Percentiles rank a stretch among this genome's conserved stretches.
Conservation (phyloP, 2,797 vertebrate species). For the Mallotus villosus region DNA sequence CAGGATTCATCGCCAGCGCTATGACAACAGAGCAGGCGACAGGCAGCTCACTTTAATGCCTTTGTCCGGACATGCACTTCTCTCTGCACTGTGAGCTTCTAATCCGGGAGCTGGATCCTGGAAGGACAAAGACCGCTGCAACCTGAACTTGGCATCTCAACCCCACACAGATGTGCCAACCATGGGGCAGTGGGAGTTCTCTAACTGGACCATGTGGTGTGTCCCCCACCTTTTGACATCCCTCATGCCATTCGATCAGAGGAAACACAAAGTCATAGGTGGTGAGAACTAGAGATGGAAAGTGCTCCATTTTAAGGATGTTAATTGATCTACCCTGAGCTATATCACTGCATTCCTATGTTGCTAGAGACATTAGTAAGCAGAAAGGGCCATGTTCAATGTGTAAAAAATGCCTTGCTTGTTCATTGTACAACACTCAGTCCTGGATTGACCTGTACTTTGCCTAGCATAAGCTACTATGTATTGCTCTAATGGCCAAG, state of each 20-base stretch:
- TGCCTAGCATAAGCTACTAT: too few species aligned
- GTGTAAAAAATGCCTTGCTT: background rate
- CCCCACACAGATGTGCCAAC: constrained; percentile 22
- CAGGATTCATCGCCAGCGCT: constrained; percentile 50
- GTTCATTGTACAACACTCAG: background rate
- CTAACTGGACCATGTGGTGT: background rate
- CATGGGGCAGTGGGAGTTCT: background rate
- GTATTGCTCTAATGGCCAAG: too few species aligned
- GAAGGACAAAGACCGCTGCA: constrained; percentile 32
- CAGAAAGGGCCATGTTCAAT: background rate
- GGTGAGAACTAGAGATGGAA: constrained; percentile 20
- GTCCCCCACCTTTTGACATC: background rate
- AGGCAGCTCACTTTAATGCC: constrained; percentile 56
- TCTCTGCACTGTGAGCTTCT: constrained; percentile 32
- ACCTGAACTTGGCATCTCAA: constrained; percentile 53
- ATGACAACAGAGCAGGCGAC: constrained; percentile 63
- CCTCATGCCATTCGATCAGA: background rate
- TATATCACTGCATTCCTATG: constrained; percentile 44
- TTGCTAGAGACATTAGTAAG: constrained; percentile 33
- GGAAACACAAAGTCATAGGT: background rate
- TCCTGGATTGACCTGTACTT: too few species aligned
- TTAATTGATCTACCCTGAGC: constrained; percentile 25
- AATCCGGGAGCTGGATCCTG: constrained; percentile 48
- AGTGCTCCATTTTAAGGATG: constrained; percentile 24
- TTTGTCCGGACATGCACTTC: constrained; percentile 45